Percentiles rank a stretch among this genome's conserved stretches.
phyloP scores from a whole-genome alignment of 1,140 invertebrate genomes.

The Rhopalosiphum padi region DNA sequence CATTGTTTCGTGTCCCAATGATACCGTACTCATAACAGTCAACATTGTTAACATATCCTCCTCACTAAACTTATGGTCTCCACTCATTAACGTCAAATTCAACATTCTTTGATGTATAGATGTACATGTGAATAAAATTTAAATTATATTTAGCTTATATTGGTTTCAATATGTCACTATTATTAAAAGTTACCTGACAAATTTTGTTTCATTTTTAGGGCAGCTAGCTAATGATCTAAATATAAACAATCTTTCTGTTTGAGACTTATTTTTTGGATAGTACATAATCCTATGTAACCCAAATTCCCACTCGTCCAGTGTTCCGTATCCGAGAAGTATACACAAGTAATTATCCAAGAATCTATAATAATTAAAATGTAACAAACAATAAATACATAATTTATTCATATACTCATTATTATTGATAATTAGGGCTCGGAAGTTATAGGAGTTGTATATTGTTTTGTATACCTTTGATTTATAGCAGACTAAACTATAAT shows the following conservation, averaged over 20 bases:
- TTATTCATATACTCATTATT: not conserved
- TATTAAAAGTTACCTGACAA: slow-evolving; percentile 65
- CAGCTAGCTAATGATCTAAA: slow-evolving; percentile 78
- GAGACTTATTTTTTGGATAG: slow-evolving; percentile 72
- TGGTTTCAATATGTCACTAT: not conserved
- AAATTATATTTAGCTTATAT: not conserved
- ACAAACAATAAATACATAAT: not conserved
- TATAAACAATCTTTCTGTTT: slow-evolving; percentile 76
- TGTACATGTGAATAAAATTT: slow-evolving; percentile 15
- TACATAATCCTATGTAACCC: slow-evolving; percentile 76
- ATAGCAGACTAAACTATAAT: too few relatives aligned
- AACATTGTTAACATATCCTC: slow-evolving; percentile 76
- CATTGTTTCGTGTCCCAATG: slow-evolving; percentile 73
- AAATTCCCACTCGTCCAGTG: slow-evolving; percentile 79
- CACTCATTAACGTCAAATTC: slow-evolving; percentile 72
- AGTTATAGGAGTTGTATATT: too few relatives aligned
- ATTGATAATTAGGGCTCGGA: not conserved
- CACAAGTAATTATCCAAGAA: slow-evolving; percentile 76
- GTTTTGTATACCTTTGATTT: too few relatives aligned
- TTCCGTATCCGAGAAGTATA: slow-evolving; percentile 79
- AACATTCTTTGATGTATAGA: slow-evolving; percentile 66
- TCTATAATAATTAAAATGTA: slow-evolving; percentile 63
- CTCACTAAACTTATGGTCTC: slow-evolving; percentile 71
- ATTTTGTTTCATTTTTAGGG: slow-evolving; percentile 72
- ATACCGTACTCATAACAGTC: slow-evolving; percentile 72